phyloP scores from a whole-genome alignment of 92 coral and sea anemone genomes.

The Isaurus tuberculatus region DNA sequence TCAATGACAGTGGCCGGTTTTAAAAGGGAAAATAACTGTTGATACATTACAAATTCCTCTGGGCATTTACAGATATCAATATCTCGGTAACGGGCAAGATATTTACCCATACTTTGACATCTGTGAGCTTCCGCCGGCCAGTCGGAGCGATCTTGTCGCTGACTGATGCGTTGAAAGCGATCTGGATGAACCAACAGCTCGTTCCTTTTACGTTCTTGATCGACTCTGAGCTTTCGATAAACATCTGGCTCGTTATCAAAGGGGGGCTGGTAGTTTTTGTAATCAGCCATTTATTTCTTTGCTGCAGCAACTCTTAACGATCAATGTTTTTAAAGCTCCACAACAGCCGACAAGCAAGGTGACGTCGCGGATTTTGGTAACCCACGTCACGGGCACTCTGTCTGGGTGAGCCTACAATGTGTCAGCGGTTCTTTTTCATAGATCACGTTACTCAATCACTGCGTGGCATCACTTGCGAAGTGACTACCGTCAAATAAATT shows the following conservation, averaged over 20 bases:
- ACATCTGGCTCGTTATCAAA: conserved; percentile 52
- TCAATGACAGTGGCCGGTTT: conserved; percentile 51
- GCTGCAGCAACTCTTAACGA: too few relatives aligned
- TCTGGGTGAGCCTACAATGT: too few relatives aligned
- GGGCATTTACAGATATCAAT: conserved; percentile 53
- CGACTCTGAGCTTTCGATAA: conserved; percentile 28
- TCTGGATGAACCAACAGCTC: too few relatives aligned
- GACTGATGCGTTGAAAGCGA: conserved; percentile 52
- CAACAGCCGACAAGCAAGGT: too few relatives aligned
- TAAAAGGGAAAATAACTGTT: conserved; percentile 32
- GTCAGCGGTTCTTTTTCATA: too few relatives aligned
- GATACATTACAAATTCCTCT: conserved; percentile 58
- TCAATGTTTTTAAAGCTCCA: too few relatives aligned
- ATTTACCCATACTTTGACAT: conserved; percentile 25
- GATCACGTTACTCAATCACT: too few relatives aligned
- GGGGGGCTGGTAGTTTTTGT: conserved; percentile 38
- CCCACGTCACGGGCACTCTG: too few relatives aligned
- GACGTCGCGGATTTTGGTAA: too few relatives aligned
- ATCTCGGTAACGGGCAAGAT: conserved; percentile 44
- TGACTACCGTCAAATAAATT: too few relatives aligned
- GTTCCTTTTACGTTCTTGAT: conserved; percentile 23
- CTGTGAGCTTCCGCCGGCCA: conserved; percentile 20
- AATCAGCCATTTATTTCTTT: neutral
- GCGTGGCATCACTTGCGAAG: too few relatives aligned
- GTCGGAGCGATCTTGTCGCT: conserved; percentile 54